A percentile compares a stretch with the other conserved stretches of the same genome.
Conservation (phyloP, 2,113 vertebrate species). For the Oceanodroma tethys region DNA sequence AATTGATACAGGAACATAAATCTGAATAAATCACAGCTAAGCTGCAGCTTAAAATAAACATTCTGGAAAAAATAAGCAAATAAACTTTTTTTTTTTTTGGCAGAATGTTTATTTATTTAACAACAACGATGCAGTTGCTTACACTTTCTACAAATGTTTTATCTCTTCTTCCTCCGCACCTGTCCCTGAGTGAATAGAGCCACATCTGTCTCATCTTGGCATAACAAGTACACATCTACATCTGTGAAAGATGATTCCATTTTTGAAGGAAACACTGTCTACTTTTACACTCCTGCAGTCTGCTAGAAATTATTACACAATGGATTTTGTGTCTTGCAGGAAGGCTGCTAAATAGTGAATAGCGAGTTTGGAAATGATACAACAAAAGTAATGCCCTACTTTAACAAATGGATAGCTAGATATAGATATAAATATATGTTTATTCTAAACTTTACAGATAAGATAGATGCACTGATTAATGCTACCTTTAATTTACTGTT, state of each 20-base stretch:
- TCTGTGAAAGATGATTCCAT: constrained; percentile 82
- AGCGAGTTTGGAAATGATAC: constrained; percentile 56
- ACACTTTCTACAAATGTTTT: constrained; percentile 85
- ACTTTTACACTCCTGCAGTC: constrained; percentile 74
- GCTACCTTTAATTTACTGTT: constrained; percentile 1
- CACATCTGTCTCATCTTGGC: constrained; percentile 89
- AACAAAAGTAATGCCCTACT: constrained; percentile 56
- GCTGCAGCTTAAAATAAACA: constrained; percentile 76
- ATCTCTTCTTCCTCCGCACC: constrained; percentile 84
- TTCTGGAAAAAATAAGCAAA: constrained; percentile 66
- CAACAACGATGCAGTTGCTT: constrained; percentile 80
- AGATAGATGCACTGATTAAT: not conserved
- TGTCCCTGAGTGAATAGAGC: constrained; percentile 84
- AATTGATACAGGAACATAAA: constrained; percentile 41
- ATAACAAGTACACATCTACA: constrained; percentile 81
- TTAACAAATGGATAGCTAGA: not conserved
- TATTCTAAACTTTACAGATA: not conserved
- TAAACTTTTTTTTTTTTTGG: constrained; percentile 67
- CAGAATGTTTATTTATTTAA: constrained; percentile 82
- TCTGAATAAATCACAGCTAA: constrained; percentile 62
- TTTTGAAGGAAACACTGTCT: constrained; percentile 78
- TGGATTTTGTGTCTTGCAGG: constrained; percentile 75
- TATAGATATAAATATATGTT: not conserved
- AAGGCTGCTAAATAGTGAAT: constrained; percentile 71
- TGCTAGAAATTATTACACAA: constrained; percentile 73